Base-by-base conservation (phyloP, 2,113 vertebrate genomes). In the Laterallus jamaicensis region DNA sequence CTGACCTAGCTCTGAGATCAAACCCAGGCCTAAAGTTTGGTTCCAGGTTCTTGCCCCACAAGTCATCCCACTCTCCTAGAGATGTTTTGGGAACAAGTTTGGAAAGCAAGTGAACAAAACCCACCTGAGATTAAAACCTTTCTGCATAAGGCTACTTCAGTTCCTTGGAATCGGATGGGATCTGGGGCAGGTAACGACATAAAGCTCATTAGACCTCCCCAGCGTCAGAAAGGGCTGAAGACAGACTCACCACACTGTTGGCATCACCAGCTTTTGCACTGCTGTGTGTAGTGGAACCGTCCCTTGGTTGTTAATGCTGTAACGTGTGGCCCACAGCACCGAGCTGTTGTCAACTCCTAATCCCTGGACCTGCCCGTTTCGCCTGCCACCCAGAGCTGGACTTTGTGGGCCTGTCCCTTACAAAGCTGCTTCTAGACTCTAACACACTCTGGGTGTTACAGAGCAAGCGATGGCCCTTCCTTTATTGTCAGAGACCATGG, bases 401-500 rank as follows among this genome's bases (percentile, higher is more conserved):
- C 9, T 47, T 60, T 21, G 31, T 60, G 37, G 44, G 60, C 12
- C 55, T 7, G 2, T 9, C 42, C 2, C 29, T n/a, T 18, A 35
- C n/a, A n/a, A 26, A 82, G 49, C 66, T 62, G 1, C 21, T 42
- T 31, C 26, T 58, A 29, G 50, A 2, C 15, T 22, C 15, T 31
- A 5, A 7, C 39, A 15, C 15, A 13, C 0, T 15, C 28, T 50
- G 67, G 26, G 56, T n/a, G 70, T 16, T 74, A 12, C 4, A 54
- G 81, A 24, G 12, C 8, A 6, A 50, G 31, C 52, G 18, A 14
- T 6, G 60, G 18, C 62, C 64, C 69, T 37, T 47, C 32, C 42
- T 47, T 40, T 16, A 0, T 10, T 15, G 2, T 12, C 9, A 19
- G 32, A 11, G 68, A 25, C 42, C 54, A 1, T 0, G 5, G 39